phyloP scores from a whole-genome alignment of 2,113 vertebrate genomes.

The Sula dactylatra region DNA sequence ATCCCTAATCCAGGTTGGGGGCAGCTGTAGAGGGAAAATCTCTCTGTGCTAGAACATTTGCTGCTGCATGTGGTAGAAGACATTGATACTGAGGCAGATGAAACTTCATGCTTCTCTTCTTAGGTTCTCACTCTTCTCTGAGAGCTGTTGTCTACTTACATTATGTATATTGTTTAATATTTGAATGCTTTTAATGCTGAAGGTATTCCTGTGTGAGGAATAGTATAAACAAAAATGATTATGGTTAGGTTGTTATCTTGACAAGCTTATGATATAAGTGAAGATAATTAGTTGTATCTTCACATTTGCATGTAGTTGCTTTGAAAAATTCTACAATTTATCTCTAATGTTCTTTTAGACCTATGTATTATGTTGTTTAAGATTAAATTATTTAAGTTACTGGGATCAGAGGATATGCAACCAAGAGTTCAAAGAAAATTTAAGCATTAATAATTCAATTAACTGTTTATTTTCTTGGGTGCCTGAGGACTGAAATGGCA shows the following conservation, averaged over 20 bases:
- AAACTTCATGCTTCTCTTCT: not conserved
- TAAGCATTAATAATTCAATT: slow-evolving; percentile 10
- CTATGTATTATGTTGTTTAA: not conserved
- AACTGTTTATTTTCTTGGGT: not conserved
- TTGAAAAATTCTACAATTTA: not conserved
- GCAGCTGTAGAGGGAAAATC: not conserved
- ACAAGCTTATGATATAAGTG: not conserved
- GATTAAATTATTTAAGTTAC: not conserved
- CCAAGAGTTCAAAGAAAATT: not conserved
- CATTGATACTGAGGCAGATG: not conserved
- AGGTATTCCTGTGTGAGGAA: not conserved
- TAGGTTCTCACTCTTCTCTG: not conserved
- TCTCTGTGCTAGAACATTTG: not conserved
- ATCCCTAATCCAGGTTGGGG: rapidly evolving
- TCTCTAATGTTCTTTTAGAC: not conserved
- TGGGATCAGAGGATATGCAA: not conserved
- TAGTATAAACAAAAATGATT: not conserved
- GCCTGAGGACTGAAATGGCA: not conserved
- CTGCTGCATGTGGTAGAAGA: not conserved
- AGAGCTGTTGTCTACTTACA: not conserved
- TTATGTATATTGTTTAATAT: not conserved
- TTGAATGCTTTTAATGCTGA: not conserved
- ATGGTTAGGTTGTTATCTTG: not conserved
- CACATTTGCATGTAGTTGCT: not conserved
- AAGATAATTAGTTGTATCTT: not conserved